Conservation (phyloP, 2,113 vertebrate species). For the Perccottus glenii region DNA sequence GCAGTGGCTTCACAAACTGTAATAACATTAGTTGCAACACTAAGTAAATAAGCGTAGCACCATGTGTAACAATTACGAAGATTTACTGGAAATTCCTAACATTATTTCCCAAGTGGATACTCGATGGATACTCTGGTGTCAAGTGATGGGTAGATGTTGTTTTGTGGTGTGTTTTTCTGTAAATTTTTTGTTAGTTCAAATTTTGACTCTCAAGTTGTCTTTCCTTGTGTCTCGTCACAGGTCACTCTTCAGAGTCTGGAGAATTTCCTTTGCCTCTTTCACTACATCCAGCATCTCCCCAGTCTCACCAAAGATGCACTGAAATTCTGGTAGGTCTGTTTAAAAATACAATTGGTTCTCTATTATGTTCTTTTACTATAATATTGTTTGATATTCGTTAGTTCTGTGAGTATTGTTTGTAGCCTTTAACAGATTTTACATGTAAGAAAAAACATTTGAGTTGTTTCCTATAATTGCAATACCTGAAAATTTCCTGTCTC, state of each 20-base stretch:
- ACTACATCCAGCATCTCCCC: constrained; percentile 74
- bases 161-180: neutral
- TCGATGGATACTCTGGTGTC: neutral
- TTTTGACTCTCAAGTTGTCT: constrained; percentile 2
- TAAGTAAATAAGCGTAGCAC: constrained; percentile 7
- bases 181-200: neutral
- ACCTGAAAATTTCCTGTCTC: too few relatives aligned
- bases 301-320: constrained; percentile 71
- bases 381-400: too few relatives aligned
- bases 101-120: neutral
- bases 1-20: constrained; percentile 6
- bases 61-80: constrained; percentile 3
- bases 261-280: constrained; percentile 82
- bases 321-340: constrained; percentile 77
- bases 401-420: too few relatives aligned
- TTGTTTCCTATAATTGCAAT: too few relatives aligned
- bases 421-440: too few relatives aligned
- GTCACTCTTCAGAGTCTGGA: constrained; percentile 81
- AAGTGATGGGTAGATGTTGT: neutral
- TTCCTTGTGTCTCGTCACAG: constrained; percentile 60
- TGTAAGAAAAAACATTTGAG: too few relatives aligned
- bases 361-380: too few relatives aligned
- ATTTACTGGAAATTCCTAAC: constrained; percentile 9
- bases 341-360: neutral
- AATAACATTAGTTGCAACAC: constrained; percentile 21